These are phyloP conservation scores for Agrochola lychnidis DNA, from an alignment of 2,888 invertebrate species.

Conservation along the genomic window DNA sequence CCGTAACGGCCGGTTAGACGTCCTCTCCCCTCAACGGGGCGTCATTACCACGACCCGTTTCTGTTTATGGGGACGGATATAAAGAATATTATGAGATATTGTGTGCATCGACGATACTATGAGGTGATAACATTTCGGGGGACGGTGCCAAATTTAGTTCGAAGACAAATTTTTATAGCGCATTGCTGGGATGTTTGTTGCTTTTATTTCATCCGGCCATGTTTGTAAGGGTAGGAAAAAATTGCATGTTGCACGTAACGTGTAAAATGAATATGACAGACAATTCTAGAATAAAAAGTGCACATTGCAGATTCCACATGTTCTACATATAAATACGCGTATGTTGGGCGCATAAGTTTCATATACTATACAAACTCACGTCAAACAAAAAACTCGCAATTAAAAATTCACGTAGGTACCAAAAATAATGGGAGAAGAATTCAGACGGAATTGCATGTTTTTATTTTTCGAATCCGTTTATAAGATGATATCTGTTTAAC, in stretches of 20 bases:
- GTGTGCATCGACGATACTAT: conserved; percentile 85
- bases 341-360: not conserved
- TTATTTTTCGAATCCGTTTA: conserved; percentile 75
- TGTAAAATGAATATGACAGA: conserved; percentile 4
- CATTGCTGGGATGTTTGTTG: conserved; percentile 64
- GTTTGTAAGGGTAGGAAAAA: conserved; percentile 46
- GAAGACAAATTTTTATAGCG: conserved; percentile 82
- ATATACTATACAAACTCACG: conserved; percentile 2
- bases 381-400: conserved; percentile 44
- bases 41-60: conserved; percentile 89
- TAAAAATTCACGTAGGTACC: conserved; percentile 57
- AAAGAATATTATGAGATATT: conserved; percentile 90
- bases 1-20: conserved; percentile 88
- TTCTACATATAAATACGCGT: not conserved
- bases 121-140: conserved; percentile 87
- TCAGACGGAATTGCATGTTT: conserved; percentile 65
- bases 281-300: not conserved
- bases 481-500: conserved; percentile 82
- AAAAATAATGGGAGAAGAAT: conserved; percentile 69
- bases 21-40: conserved; percentile 84
- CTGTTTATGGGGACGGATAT: conserved; percentile 89
- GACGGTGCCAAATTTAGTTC: conserved; percentile 81
- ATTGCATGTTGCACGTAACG: conserved; percentile 10
- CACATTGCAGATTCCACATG: not conserved
- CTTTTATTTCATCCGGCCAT: conserved; percentile 55